Evolutionary conservation across 2,113 vertebrate genomes (phyloP), one percentile per base, ranked within the genome.

Genomic region (Corydoras maculifer): DNA sequence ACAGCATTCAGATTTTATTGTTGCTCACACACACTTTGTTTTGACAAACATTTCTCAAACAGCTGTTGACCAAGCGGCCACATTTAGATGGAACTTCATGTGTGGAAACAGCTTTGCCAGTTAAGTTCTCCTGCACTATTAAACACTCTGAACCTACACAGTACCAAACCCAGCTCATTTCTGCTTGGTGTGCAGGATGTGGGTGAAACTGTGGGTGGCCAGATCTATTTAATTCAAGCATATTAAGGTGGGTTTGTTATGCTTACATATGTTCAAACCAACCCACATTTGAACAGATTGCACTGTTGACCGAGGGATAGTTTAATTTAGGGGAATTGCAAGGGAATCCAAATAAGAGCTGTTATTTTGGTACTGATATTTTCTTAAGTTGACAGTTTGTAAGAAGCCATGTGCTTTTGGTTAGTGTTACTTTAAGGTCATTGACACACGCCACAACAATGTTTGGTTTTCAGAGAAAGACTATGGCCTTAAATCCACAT

Each of bases 31-130:
- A 5, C 7, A 43, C 1, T 43, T 43, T 43, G 35, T 43, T 4
- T 2, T 43, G 7, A 2, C 7, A 8, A 43, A 62, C 58, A 58
- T 59, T 49, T 72, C 70, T 53, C 29, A 15, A 9, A 15, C 57
- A 51, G 58, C 30, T 54, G 58, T 43, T 73, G 12, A n/a, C 18
- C 18, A 65, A 75, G 54, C 70, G 77, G 70, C 73, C 73, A 67
- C 73, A 76, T 76, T 67, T 58, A 64, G 74, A 70, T 76, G 67
- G 67, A 50, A 72, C 49, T 35, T 57, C 62, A 35, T 9, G 51
- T 62, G 35, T 74, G 66, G 67, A 73, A 68, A 64, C 15, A 48
- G 18, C 13, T 29, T 55, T 60, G 68, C 54, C 71, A 73, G 49
- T 76, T 66, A 76, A 70, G 53, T 53, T 2, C 70, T 54, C 12